Evolutionary conservation across 1,140 invertebrate genomes (phyloP).

Genomic region (Portunus trituberculatus): DNA sequence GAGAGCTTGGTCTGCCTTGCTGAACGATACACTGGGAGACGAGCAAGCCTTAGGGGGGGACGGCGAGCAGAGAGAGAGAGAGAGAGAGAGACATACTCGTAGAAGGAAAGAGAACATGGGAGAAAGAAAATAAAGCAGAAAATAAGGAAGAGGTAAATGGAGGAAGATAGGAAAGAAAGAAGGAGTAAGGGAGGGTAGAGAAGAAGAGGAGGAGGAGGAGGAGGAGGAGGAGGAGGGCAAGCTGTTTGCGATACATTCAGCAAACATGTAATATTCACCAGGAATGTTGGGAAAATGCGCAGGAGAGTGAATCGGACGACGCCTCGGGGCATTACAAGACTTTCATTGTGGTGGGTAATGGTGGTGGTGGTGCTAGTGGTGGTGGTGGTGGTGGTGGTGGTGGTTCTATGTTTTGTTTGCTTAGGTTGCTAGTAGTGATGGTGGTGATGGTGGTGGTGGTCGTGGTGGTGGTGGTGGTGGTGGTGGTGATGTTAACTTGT

Average conservation of each 20-base stretch:
- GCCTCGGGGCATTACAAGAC: background rate
- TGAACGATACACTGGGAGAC: too few species aligned
- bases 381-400: background rate
- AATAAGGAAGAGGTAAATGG: too few species aligned
- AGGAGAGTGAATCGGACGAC: constrained; percentile 53
- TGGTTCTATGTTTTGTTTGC: background rate
- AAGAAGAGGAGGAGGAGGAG: background rate
- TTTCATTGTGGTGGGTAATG: background rate
- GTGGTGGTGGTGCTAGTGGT: background rate
- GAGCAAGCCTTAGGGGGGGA: too few species aligned
- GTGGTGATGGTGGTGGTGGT: background rate
- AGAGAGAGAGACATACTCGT: too few species aligned
- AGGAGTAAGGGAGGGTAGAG: background rate
- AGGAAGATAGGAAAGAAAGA: background rate
- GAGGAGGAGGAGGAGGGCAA: background rate
- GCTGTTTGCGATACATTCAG: constrained; percentile 57
- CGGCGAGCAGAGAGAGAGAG: too few species aligned
- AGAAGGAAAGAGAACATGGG: too few species aligned
- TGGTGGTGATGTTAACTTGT: background rate
- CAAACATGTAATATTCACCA: constrained; percentile 66
- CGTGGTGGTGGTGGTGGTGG: background rate
- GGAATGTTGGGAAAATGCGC: constrained; percentile 62
- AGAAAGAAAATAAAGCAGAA: too few species aligned
- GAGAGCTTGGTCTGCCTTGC: too few species aligned
- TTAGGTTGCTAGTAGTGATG: background rate